Conservation (phyloP, 2,113 vertebrate species). For the human region GRCh38 chr5:35382001-35382500, state of each 20-base stretch:
- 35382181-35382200: not conserved
- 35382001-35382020: not conserved
- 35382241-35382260: not conserved
- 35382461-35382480: too few species aligned
- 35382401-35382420: too few species aligned
- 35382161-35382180: not conserved
- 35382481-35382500: too few species aligned
- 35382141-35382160: conserved; percentile 1
- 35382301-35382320: not conserved
- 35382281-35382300: not conserved
- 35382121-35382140: not conserved
- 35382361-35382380: not conserved
- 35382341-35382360: not conserved
- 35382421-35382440: too few species aligned
- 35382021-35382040: not conserved
- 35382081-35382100: not conserved
- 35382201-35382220: not conserved
- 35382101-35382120: not conserved
- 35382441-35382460: too few species aligned
- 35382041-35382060: not conserved
- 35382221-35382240: not conserved
- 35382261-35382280: not conserved
- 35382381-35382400: too few species aligned
- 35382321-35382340: not conserved
- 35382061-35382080: not conserved